Evolutionary conservation across 2,888 invertebrate species (phyloP), one percentile per base, ranked within the genome.

Genomic region (Timema podura): DNA sequence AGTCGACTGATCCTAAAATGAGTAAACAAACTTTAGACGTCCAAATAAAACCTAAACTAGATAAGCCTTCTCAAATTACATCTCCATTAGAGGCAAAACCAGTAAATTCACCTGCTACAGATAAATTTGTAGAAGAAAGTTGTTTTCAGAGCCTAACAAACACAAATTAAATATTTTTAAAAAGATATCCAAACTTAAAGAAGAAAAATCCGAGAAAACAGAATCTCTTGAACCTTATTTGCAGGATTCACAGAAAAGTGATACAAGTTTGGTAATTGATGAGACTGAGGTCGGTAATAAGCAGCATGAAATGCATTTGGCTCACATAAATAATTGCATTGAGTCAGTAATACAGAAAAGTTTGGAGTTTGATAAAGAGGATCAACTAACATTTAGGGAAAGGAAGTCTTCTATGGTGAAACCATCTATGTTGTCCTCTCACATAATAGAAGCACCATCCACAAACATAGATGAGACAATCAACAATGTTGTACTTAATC

Each of bases 121-220:
- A 71, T 54, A 72, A 68, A 66, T 54, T 72, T 6, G 68, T 74
- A 1, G 76, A 74, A n/a, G 75, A 5, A 93, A 90, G 81, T 79
- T 93, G 70, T 87, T 89, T 6, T 89, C 88, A 11, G 93, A 93
- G 81, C 92, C 92, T 0, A 92, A 93, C 79, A 91, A 90, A 81
- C 91, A 90, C 80, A 95, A 94, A 79, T 83, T 93, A 57, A 93
- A 92, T 82, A 92, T 94, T 79, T 91, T 94, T 78, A 94, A 93
- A 79, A 92, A 93, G 82, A 92, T 94, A 79, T 89, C 93, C 72
- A 84, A 84, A 74, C 79, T 82, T 0, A 88, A 88, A 78, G 90
- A 90, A 80, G 87, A 88, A 46, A 89, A 89, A 80, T 87, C 87
- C 77, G 89, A 89, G 76, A 86, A 85, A 57, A 48, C 44, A 13